Conservation (phyloP, 2,113 vertebrate genomes). For the Dicrurus megarhynchus region DNA sequence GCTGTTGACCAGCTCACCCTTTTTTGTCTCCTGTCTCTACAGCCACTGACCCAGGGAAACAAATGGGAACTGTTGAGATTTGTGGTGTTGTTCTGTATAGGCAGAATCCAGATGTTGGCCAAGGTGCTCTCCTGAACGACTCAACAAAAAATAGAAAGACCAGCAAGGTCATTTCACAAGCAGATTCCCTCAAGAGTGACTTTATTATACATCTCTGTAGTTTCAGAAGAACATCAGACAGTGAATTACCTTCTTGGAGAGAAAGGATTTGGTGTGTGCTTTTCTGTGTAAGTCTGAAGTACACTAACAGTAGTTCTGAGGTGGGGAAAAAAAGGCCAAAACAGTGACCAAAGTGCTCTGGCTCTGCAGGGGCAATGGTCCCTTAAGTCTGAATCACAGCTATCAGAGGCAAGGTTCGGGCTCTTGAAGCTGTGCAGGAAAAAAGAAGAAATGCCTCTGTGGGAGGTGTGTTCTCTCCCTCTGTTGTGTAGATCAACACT, state of each 20-base stretch:
- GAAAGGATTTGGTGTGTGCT: not conserved
- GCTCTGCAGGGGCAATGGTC: not conserved
- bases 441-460: not conserved
- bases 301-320: not conserved
- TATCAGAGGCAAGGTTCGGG: not conserved
- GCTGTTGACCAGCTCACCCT: not conserved
- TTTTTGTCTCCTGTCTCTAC: not conserved
- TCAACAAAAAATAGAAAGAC: not conserved
- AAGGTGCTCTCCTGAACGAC: not conserved
- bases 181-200: not conserved
- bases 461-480: accelerated
- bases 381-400: not conserved
- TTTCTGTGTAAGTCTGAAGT: not conserved
- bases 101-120: not conserved
- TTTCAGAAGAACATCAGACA: not conserved
- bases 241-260: not conserved
- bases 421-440: not conserved
- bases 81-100: not conserved
- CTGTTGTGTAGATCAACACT: not conserved
- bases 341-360: not conserved
- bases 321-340: not conserved
- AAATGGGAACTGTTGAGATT: not conserved
- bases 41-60: not conserved
- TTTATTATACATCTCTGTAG: not conserved
- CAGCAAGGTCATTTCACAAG: not conserved